Percentiles rank a stretch among this genome's conserved stretches.
Evolutionary conservation across 2,888 invertebrate genomes (phyloP).

Genomic region (Girardia tigrina): DNA sequence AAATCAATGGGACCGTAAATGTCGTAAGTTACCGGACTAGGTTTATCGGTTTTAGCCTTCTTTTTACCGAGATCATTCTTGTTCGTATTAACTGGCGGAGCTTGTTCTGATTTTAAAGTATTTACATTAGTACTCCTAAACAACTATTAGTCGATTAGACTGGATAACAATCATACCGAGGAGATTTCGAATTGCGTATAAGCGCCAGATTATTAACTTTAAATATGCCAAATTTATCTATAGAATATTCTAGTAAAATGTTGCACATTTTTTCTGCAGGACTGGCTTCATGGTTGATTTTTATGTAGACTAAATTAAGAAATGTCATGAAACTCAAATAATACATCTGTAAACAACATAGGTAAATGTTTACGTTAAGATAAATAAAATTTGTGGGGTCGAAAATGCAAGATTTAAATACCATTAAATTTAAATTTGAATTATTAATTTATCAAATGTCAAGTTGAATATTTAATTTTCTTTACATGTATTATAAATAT

Average conservation of each 20-base stretch:
- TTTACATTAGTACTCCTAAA: neutral
- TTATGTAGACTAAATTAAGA: neutral
- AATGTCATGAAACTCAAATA: too few species aligned
- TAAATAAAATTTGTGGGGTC: too few species aligned
- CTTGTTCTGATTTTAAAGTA: neutral
- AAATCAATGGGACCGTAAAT: neutral
- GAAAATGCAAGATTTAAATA: too few species aligned
- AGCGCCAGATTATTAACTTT: neutral
- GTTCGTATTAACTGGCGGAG: neutral
- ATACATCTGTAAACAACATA: too few species aligned
- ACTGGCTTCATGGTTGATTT: neutral
- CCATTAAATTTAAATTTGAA: too few species aligned
- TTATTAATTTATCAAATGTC: too few species aligned
- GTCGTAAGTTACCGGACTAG: neutral
- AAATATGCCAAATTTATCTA: slow-evolving; percentile 13
- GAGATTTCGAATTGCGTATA: neutral
- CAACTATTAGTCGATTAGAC: too few species aligned
- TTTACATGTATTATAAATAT: too few species aligned
- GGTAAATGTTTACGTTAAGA: too few species aligned
- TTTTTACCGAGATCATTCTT: neutral
- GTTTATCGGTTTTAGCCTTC: slow-evolving; percentile 1
- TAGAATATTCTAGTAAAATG: neutral
- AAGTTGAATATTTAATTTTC: too few species aligned
- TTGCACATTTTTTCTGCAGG: neutral
- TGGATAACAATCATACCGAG: too few species aligned